These are phyloP conservation scores for Zhuqinia jingwanae DNA, from an alignment of 2,888 invertebrate species.

Conservation along the genomic window DNA sequence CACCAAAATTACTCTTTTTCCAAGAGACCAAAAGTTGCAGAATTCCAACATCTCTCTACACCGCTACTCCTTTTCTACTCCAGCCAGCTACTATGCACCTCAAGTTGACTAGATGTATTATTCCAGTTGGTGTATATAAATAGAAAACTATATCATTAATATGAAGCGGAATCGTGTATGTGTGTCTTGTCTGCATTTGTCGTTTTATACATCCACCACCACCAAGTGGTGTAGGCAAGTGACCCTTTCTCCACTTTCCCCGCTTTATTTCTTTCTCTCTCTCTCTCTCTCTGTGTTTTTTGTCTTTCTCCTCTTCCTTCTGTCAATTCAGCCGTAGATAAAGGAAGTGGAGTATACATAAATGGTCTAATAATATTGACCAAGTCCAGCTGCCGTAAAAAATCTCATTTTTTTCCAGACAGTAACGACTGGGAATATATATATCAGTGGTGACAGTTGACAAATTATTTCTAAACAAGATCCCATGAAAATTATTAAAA, in stretches of 20 bases:
- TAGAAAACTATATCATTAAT: neutral
- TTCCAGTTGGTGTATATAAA: neutral
- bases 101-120: neutral
- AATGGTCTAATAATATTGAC: constrained; percentile 71
- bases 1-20: constrained; percentile 6
- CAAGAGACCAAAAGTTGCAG: neutral
- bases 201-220: constrained; percentile 23
- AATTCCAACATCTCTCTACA: constrained; percentile 12
- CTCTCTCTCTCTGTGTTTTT: too few relatives aligned
- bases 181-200: constrained; percentile 65
- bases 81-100: neutral
- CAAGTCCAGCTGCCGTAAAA: constrained; percentile 63
- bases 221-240: constrained; percentile 53
- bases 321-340: constrained; percentile 64
- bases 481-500: constrained; percentile 51
- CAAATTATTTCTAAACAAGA: constrained; percentile 57
- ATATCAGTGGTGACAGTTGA: constrained; percentile 61
- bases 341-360: constrained; percentile 67
- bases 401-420: constrained; percentile 61
- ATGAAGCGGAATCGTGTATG: constrained; percentile 17
- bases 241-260: constrained; percentile 58
- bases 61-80: too few relatives aligned
- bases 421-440: constrained; percentile 64
- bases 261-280: constrained; percentile 31
- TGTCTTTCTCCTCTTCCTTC: constrained; percentile 9